phyloP scores from a whole-genome alignment of 2,888 invertebrate species.

The Steinernema scapterisci region DNA sequence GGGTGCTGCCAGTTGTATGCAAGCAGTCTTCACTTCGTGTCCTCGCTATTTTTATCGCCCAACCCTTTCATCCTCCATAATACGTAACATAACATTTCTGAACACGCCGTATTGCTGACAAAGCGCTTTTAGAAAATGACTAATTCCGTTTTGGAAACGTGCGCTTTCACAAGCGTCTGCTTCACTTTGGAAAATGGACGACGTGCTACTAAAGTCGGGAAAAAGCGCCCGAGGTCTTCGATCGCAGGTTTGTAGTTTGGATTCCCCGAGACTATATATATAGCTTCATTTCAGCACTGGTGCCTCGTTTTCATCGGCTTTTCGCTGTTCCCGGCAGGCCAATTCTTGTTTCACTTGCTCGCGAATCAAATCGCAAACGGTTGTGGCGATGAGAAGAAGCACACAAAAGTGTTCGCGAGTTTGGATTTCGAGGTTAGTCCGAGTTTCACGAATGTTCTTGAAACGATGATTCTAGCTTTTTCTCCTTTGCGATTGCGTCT shows the following conservation, averaged over 20 bases:
- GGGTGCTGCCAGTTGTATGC: too few relatives aligned
- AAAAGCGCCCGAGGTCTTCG: neutral
- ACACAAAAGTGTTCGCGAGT: neutral
- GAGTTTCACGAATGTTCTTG: neutral
- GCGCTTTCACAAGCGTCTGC: neutral
- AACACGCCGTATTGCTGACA: neutral
- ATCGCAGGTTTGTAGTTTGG: neutral
- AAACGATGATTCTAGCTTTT: neutral
- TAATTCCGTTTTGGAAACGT: neutral
- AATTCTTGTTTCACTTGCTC: slow-evolving; percentile 10
- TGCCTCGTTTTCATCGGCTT: neutral
- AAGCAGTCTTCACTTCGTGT: too few relatives aligned
- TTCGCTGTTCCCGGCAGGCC: neutral
- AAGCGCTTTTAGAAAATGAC: neutral
- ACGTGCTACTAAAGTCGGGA: slow-evolving; percentile 8
- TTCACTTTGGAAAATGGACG: neutral
- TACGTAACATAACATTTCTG: neutral
- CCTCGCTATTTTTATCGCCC: too few relatives aligned
- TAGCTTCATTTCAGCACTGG: neutral
- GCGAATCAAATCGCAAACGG: neutral
- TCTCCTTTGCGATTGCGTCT: neutral
- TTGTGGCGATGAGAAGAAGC: neutral
- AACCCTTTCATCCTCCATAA: too few relatives aligned
- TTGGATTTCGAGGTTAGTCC: neutral
- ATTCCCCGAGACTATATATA: neutral